phyloP scores from a whole-genome alignment of 2,797 vertebrate species.

The Vireo griseus region DNA sequence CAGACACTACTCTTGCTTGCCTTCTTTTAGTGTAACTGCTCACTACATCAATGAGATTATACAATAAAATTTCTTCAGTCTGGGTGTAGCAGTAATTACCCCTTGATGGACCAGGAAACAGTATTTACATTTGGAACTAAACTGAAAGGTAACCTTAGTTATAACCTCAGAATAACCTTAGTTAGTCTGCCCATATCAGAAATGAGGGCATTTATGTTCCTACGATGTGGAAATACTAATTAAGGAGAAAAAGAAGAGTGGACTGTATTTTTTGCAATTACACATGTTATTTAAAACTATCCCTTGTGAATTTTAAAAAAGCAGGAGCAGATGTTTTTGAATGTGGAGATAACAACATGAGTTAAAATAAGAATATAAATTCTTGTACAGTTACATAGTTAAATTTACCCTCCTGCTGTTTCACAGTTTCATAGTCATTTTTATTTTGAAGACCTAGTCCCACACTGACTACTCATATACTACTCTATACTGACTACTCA shows the following conservation, averaged over 20 bases:
- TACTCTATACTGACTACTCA: not conserved
- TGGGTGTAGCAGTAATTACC: not conserved
- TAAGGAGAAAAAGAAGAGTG: not conserved
- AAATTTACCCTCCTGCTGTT: not conserved
- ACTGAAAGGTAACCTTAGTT: not conserved
- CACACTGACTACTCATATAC: fast-evolving
- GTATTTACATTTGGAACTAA: not conserved
- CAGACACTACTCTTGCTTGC: not conserved
- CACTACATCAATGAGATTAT: not conserved
- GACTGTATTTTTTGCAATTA: not conserved
- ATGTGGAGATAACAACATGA: not conserved
- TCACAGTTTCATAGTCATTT: not conserved
- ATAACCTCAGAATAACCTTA: not conserved
- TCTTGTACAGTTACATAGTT: not conserved
- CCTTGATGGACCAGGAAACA: not conserved
- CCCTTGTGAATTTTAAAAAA: not conserved
- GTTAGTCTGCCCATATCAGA: not conserved
- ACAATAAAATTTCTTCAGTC: not conserved
- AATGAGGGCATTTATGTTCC: not conserved
- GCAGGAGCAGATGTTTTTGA: not conserved
- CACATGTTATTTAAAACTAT: not conserved
- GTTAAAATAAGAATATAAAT: not conserved
- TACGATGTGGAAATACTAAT: not conserved
- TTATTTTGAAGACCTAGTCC: not conserved
- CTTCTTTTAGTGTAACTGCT: not conserved